Conservation (phyloP, 2,888 invertebrate genomes). For the Microctonus hyperodae region DNA sequence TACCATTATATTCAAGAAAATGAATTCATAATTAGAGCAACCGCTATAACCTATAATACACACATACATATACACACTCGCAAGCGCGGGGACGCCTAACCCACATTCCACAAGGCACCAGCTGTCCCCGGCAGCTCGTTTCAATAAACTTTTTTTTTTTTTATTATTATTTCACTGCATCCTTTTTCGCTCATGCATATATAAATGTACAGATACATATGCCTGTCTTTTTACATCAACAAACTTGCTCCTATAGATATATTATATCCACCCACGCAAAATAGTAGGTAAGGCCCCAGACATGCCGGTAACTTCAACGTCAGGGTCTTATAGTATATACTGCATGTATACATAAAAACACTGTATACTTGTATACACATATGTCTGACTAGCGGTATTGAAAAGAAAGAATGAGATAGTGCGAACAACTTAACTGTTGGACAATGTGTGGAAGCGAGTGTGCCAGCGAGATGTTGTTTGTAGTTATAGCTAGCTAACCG, state of each 20-base stretch:
- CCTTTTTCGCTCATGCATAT: conserved; percentile 17
- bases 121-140: conserved; percentile 46
- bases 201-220: conserved; percentile 15
- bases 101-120: conserved; percentile 54
- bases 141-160: conserved; percentile 27
- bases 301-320: conserved; percentile 16
- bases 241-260: conserved; percentile 8
- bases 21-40: conserved; percentile 62
- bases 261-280: conserved; percentile 1
- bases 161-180: conserved; percentile 37
- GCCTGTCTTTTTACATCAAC: not conserved
- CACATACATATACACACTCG: not conserved
- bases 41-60: conserved; percentile 37
- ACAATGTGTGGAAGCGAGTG: not conserved
- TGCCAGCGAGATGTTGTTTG: not conserved
- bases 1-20: conserved; percentile 60
- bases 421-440: conserved; percentile 4
- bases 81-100: conserved; percentile 48
- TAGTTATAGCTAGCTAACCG: not conserved
- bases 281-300: conserved; percentile 8
- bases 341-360: not conserved
- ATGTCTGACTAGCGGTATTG: conserved; percentile 7
- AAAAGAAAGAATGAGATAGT: not conserved
- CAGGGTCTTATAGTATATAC: conserved; percentile 11
- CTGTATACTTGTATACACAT: not conserved